A percentile compares a stretch with the other conserved stretches of the same genome.
These are phyloP conservation scores for Drosophila nr. perissopoda DNA, from an alignment of 2,888 invertebrate genomes.

Conservation along the genomic window DNA sequence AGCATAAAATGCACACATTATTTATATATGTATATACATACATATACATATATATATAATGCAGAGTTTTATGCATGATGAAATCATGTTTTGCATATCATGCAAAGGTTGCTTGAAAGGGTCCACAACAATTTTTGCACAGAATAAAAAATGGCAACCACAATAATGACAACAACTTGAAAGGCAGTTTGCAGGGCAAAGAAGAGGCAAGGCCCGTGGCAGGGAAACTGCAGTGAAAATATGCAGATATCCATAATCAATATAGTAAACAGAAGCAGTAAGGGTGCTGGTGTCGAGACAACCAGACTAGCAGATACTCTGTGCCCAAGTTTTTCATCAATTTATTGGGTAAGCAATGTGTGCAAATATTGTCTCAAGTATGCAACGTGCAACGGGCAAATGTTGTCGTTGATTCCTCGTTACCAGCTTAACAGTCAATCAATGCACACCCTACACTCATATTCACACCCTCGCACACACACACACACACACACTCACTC, in stretches of 20 bases:
- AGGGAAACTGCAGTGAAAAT: constrained; percentile 34
- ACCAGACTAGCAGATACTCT: not conserved
- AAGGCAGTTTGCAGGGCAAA: constrained; percentile 1
- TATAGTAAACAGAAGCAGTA: constrained; percentile 43
- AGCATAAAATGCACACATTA: constrained; percentile 30
- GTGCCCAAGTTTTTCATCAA: not conserved
- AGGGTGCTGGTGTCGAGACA: not conserved
- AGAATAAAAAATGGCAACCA: constrained; percentile 20
- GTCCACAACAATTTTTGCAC: not conserved
- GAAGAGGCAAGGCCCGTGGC: not conserved
- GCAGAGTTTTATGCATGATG: constrained; percentile 36
- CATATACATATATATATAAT: not conserved
- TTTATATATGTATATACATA: not conserved
- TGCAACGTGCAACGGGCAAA: not conserved
- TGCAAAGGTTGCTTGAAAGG: not conserved
- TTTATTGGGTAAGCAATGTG: not conserved
- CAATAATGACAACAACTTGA: constrained; percentile 33
- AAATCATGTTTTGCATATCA: constrained; percentile 47
- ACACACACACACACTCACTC: constrained; percentile 3
- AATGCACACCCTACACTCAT: constrained; percentile 31
- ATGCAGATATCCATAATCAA: constrained; percentile 63
- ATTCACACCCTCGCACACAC: not conserved
- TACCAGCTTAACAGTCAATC: constrained; percentile 59
- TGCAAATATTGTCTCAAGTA: not conserved
- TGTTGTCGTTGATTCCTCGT: not conserved